Evolutionary conservation across 2,113 vertebrate species (phyloP).

Genomic region (Malurus alboscapulatus): DNA sequence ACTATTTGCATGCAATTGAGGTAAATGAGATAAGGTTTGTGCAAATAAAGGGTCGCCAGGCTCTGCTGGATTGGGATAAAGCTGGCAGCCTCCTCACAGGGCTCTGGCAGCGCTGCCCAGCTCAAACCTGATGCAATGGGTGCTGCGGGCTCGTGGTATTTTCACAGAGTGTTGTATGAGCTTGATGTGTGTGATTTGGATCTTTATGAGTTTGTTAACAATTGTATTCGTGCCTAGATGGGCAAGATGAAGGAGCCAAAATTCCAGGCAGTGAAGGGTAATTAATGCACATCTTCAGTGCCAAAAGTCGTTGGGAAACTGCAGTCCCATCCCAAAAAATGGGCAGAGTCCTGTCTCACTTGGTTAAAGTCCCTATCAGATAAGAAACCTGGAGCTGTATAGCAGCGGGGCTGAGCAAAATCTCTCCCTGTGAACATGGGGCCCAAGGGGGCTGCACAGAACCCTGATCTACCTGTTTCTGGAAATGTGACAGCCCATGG

Average conservation of each 20-base stretch:
- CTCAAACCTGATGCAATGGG: neutral
- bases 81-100: neutral
- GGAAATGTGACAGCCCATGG: neutral
- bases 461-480: neutral
- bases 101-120: neutral
- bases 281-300: neutral
- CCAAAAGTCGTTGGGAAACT: neutral
- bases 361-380: neutral
- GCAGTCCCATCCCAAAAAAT: neutral
- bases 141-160: neutral
- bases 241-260: neutral
- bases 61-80: neutral
- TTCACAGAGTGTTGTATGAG: neutral
- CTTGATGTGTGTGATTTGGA: neutral
- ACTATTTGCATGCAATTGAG: neutral
- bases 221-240: neutral
- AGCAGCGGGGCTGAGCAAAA: rapidly evolving
- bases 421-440: neutral
- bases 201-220: slow-evolving; percentile 31
- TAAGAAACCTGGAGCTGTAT: neutral
- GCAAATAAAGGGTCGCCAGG: neutral
- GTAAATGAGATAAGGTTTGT: neutral
- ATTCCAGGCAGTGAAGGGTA: neutral
- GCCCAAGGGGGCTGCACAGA: neutral
- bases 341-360: neutral